A percentile compares a stretch with the other conserved stretches of the same genome.
Conservation (phyloP, 92 coral and sea anemone species). For the Desmophyllum pertusum region DNA sequence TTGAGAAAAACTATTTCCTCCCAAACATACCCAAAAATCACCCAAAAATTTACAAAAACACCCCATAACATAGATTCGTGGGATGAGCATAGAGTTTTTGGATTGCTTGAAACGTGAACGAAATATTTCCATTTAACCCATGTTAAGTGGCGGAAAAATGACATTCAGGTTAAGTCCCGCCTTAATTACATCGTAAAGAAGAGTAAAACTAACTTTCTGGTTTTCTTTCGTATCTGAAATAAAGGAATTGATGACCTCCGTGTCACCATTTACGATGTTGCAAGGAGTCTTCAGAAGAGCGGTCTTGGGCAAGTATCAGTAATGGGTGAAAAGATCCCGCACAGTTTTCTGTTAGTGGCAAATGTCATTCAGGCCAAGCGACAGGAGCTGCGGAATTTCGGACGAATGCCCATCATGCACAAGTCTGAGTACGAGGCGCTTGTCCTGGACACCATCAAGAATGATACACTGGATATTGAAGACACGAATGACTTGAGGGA, state of each 20-base stretch:
- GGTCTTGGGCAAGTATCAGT: conserved; percentile 63
- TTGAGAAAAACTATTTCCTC: too few relatives aligned
- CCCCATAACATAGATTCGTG: too few relatives aligned
- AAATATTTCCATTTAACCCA: too few relatives aligned
- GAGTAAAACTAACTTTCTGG: neutral
- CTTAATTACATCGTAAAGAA: too few relatives aligned
- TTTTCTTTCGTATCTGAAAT: conserved; percentile 1
- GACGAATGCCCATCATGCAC: conserved; percentile 81
- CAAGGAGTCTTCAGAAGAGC: conserved; percentile 64
- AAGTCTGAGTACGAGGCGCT: conserved; percentile 85
- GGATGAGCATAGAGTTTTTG: too few relatives aligned
- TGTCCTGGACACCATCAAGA: conserved; percentile 79
- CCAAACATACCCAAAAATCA: too few relatives aligned
- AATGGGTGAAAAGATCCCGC: conserved; percentile 96
- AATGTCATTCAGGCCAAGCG: conserved; percentile 66
- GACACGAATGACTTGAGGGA: conserved; percentile 85
- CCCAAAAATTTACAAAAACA: too few relatives aligned
- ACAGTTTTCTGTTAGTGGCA: conserved; percentile 76
- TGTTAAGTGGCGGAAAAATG: too few relatives aligned
- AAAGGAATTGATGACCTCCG: conserved; percentile 84
- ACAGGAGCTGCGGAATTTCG: conserved; percentile 55
- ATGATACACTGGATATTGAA: conserved; percentile 72
- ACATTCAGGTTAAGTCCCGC: too few relatives aligned
- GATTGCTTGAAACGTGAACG: too few relatives aligned
- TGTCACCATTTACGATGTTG: conserved; percentile 80